phyloP scores from a whole-genome alignment of 2,113 vertebrate genomes.

The Nannospalax galili region DNA sequence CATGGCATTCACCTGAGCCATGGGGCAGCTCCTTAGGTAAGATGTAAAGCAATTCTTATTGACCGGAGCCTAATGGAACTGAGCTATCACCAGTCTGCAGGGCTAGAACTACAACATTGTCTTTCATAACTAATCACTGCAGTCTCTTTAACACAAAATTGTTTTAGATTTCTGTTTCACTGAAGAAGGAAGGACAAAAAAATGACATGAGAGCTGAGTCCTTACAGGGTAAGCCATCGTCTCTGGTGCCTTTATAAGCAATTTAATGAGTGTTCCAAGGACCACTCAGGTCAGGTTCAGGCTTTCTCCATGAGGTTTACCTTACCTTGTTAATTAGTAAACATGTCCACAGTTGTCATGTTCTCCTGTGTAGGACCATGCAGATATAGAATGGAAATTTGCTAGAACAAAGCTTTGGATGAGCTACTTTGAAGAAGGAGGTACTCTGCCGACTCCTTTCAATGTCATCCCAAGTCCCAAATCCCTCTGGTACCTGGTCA shows the following conservation, averaged over 20 bases:
- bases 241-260: slow-evolving; percentile 53
- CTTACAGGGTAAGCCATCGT: not conserved
- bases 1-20: not conserved
- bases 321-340: slow-evolving; percentile 50
- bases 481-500: slow-evolving; percentile 92
- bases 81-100: not conserved
- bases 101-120: not conserved
- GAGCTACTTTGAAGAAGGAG: slow-evolving; percentile 99
- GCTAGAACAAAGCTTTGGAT: slow-evolving; percentile 99
- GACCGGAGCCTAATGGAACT: not conserved
- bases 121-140: slow-evolving; percentile 32
- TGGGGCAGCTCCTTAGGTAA: not conserved
- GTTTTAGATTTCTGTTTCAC: slow-evolving; percentile 52
- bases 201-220: not conserved
- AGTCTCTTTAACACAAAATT: slow-evolving; percentile 43
- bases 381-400: slow-evolving; percentile 99
- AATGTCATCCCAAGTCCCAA: slow-evolving; percentile 99
- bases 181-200: slow-evolving; percentile 13
- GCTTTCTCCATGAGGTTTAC: not conserved
- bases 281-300: slow-evolving; percentile 2
- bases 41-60: not conserved
- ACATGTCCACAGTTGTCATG: slow-evolving; percentile 39
- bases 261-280: slow-evolving; percentile 56
- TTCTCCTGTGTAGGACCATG: slow-evolving; percentile 92
- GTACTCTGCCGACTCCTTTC: slow-evolving; percentile 96